Percentiles rank a stretch among this genome's conserved stretches.
phyloP scores from a whole-genome alignment of 2,888 invertebrate genomes.

The Drosophila sordidapex region DNA sequence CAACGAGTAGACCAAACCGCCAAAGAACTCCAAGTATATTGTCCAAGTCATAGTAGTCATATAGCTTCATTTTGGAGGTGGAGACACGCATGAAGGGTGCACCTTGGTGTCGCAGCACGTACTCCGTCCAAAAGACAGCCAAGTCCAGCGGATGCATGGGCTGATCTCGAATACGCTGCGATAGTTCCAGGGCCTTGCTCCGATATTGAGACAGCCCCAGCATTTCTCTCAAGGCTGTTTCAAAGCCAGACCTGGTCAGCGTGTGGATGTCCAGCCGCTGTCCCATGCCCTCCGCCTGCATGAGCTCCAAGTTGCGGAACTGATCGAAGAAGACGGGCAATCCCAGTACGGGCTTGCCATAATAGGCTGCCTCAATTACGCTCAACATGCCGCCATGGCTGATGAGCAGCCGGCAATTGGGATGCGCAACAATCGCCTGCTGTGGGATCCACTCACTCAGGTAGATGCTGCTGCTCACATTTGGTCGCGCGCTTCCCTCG shows the following conservation, averaged over 20 bases:
- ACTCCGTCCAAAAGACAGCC: constrained; percentile 83
- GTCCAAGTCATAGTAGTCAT: constrained; percentile 77
- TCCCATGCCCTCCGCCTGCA: constrained; percentile 71
- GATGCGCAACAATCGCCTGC: constrained; percentile 85
- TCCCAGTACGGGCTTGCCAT: constrained; percentile 85
- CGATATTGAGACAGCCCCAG: constrained; percentile 57
- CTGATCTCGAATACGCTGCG: constrained; percentile 77
- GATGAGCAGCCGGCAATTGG: constrained; percentile 85
- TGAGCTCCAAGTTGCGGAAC: constrained; percentile 84
- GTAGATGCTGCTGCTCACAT: constrained; percentile 66
- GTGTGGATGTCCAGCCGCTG: constrained; percentile 76
- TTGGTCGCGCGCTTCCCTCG: constrained; percentile 72
- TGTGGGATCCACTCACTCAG: constrained; percentile 84
- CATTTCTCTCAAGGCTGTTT: constrained; percentile 55
- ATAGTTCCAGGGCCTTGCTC: constrained; percentile 48
- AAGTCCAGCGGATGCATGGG: constrained; percentile 76
- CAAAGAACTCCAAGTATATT: constrained; percentile 56
- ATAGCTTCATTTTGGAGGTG: constrained; percentile 71
- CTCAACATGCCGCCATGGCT: constrained; percentile 85
- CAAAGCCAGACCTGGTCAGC: constrained; percentile 78
- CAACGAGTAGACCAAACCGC: constrained; percentile 23
- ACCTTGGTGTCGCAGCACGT: constrained; percentile 80
- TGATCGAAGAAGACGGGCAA: constrained; percentile 86
- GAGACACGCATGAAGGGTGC: constrained; percentile 80
- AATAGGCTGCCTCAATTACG: constrained; percentile 84